Evolutionary conservation across 2,888 invertebrate species (phyloP).

Genomic region (Trissolcus brochymenae): DNA sequence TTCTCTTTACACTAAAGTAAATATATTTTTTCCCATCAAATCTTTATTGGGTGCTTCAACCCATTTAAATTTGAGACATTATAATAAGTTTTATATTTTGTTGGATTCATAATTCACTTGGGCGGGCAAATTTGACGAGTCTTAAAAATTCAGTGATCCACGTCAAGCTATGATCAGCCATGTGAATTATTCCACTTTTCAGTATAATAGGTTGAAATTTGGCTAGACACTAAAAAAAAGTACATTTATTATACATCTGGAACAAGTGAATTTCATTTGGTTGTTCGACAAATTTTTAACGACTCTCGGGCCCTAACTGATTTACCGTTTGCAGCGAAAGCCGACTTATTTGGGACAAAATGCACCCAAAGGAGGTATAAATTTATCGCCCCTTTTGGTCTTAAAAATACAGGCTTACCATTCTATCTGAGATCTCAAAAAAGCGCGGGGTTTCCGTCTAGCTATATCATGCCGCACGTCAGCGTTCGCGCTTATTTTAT

Average conservation of each 20-base stretch:
- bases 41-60: too few relatives aligned
- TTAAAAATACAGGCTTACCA: constrained; percentile 55
- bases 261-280: constrained; percentile 36
- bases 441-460: constrained; percentile 41
- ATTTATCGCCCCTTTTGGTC: constrained; percentile 51
- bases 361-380: constrained; percentile 51
- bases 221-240: too few relatives aligned
- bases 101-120: too few relatives aligned
- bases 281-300: constrained; percentile 51
- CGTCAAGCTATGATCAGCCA: too few relatives aligned
- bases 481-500: constrained; percentile 53
- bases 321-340: constrained; percentile 38
- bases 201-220: too few relatives aligned
- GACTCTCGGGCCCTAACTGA: constrained; percentile 29
- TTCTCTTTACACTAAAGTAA: neutral
- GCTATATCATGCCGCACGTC: constrained; percentile 53
- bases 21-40: neutral
- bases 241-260: too few relatives aligned
- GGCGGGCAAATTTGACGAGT: too few relatives aligned
- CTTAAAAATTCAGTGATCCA: too few relatives aligned
- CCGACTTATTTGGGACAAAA: constrained; percentile 54
- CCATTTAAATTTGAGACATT: too few relatives aligned
- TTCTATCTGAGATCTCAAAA: constrained; percentile 31
- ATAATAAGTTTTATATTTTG: too few relatives aligned
- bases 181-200: too few relatives aligned